These are phyloP conservation scores for Neotoxoptera formosana DNA, from an alignment of 1,140 invertebrate species.

Conservation along the genomic window DNA sequence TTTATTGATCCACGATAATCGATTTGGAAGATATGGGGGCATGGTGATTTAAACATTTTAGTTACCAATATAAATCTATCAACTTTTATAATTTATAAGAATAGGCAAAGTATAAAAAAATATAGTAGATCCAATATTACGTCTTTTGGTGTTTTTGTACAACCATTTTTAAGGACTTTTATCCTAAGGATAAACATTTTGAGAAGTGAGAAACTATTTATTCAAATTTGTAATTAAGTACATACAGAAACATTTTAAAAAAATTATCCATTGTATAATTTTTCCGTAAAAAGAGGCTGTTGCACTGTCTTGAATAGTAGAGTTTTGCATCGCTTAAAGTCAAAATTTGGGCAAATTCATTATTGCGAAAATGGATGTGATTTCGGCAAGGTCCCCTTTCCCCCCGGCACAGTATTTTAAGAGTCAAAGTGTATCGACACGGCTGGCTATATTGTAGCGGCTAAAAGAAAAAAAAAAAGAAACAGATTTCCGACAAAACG, in stretches of 20 bases:
- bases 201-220: not conserved
- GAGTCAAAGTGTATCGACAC: not conserved
- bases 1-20: too few species aligned
- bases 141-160: not conserved
- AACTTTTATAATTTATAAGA: not conserved
- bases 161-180: not conserved
- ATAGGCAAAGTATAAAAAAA: not conserved
- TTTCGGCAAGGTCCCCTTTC: not conserved
- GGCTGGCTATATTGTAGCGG: not conserved
- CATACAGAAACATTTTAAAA: not conserved
- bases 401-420: too few species aligned
- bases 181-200: not conserved
- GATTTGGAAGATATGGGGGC: too few species aligned
- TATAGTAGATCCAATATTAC: not conserved
- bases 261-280: not conserved
- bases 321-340: not conserved
- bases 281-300: not conserved
- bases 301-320: not conserved
- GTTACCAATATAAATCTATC: not conserved
- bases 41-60: too few species aligned
- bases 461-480: not conserved
- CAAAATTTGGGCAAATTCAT: not conserved
- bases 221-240: too few species aligned
- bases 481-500: not conserved
- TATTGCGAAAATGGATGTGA: not conserved